phyloP scores from a whole-genome alignment of 2,797 vertebrate genomes.

The Lithobates pipiens region DNA sequence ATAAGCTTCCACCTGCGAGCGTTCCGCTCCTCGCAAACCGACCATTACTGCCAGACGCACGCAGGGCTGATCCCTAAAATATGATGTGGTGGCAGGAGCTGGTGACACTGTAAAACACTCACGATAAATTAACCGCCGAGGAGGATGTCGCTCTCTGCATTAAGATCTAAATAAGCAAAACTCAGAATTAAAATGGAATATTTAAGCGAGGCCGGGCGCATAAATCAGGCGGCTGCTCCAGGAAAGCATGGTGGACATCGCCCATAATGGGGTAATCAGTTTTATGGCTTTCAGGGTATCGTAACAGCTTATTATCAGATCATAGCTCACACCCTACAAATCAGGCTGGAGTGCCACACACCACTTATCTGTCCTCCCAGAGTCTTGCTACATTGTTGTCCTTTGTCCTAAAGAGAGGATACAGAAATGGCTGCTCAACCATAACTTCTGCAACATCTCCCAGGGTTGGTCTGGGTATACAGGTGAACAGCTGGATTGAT shows the following conservation, averaged over 20 bases:
- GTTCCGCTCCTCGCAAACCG: slow-evolving; percentile 74
- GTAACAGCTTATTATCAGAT: slow-evolving; percentile 33
- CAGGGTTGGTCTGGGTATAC: too few relatives aligned
- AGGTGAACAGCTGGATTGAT: too few relatives aligned
- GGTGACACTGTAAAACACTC: slow-evolving; percentile 79
- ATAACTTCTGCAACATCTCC: too few relatives aligned
- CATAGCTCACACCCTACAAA: slow-evolving; percentile 18
- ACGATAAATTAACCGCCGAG: slow-evolving; percentile 75
- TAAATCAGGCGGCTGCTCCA: slow-evolving; percentile 31
- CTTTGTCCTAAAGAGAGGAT: too few relatives aligned
- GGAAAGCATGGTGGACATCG: slow-evolving; percentile 17
- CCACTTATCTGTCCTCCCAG: background rate
- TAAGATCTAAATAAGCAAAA: slow-evolving; percentile 30
- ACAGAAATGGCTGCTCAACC: too few relatives aligned
- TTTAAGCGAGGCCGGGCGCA: slow-evolving; percentile 17
- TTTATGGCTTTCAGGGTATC: slow-evolving; percentile 21
- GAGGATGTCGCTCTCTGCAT: slow-evolving; percentile 66
- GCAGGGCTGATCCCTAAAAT: slow-evolving; percentile 75
- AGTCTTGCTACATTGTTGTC: too few relatives aligned
- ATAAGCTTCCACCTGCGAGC: slow-evolving; percentile 76
- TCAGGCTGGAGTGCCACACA: slow-evolving; percentile 11
- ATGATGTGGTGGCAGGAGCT: slow-evolving; percentile 79
- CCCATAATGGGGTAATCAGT: slow-evolving; percentile 39
- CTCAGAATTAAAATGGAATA: slow-evolving; percentile 43
- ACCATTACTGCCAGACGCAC: slow-evolving; percentile 80